Percentiles rank a stretch among this genome's conserved stretches.
Evolutionary conservation across 2,888 invertebrate genomes (phyloP).

Genomic region (Nasonovia ribisnigri): DNA sequence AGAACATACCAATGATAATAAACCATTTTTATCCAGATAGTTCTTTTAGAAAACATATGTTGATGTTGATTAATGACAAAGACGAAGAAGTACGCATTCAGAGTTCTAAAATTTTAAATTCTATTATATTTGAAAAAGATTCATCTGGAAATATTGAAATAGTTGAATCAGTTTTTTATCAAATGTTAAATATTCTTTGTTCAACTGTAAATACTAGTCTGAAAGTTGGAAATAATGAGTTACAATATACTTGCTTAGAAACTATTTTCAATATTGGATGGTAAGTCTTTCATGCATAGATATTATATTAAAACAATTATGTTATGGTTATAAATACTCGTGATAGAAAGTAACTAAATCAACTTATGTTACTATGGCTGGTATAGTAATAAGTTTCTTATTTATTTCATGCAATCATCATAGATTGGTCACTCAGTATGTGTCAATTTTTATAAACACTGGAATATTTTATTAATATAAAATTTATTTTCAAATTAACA

Average conservation of each 20-base stretch:
- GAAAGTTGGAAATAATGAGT: conserved; percentile 47
- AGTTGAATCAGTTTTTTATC: conserved; percentile 32
- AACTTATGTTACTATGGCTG: not conserved
- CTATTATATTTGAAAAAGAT: conserved; percentile 58
- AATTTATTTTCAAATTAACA: not conserved
- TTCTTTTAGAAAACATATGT: conserved; percentile 53
- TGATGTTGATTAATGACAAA: conserved; percentile 58
- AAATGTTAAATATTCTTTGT: conserved; percentile 52
- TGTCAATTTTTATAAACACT: not conserved
- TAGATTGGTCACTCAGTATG: not conserved
- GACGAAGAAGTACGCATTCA: conserved; percentile 59
- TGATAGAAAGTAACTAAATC: not conserved
- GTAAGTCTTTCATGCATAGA: conserved; percentile 40
- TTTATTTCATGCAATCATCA: not conserved
- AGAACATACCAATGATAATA: conserved; percentile 47
- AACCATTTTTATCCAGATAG: conserved; percentile 52
- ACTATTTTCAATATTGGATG: conserved; percentile 61
- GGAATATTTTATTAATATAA: not conserved
- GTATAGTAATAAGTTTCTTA: not conserved
- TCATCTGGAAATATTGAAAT: conserved; percentile 43
- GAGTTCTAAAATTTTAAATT: conserved; percentile 59
- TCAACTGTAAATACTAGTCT: conserved; percentile 49
- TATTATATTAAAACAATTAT: not conserved
- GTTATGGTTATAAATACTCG: not conserved
- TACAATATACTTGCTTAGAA: conserved; percentile 58